These are phyloP conservation scores for Scolanthus callimorphus DNA, from an alignment of 92 coral and sea anemone genomes.

Conservation along the genomic window DNA sequence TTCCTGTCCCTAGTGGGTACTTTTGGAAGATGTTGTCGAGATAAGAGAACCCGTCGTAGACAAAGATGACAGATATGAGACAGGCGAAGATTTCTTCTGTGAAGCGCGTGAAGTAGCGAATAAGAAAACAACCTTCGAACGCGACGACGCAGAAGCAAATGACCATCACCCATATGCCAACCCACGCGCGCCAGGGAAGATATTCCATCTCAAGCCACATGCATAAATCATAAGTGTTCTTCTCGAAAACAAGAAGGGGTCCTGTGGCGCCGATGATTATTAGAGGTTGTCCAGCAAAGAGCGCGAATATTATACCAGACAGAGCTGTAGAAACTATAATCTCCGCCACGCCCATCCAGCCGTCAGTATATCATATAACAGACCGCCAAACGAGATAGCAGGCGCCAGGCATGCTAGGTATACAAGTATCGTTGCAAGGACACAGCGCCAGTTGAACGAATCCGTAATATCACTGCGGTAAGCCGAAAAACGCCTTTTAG, in stretches of 20 bases:
- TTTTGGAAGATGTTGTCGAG: slow-evolving; percentile 44
- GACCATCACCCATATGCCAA: slow-evolving; percentile 98
- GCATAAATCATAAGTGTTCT: slow-evolving; percentile 68
- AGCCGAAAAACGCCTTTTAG: slow-evolving; percentile 62
- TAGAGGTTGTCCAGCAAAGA: slow-evolving; percentile 95
- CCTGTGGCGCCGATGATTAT: slow-evolving; percentile 94
- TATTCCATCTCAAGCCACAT: slow-evolving; percentile 65
- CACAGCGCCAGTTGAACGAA: slow-evolving; percentile 79
- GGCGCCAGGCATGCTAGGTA: slow-evolving; percentile 98
- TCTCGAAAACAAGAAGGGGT: slow-evolving; percentile 91
- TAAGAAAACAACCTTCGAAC: slow-evolving; percentile 90
- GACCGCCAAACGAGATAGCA: slow-evolving; percentile 95
- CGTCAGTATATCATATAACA: slow-evolving; percentile 78
- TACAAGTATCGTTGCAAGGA: slow-evolving; percentile 82
- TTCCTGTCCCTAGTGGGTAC: slow-evolving; percentile 30
- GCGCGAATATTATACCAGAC: slow-evolving; percentile 78
- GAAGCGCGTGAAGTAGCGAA: slow-evolving; percentile 92
- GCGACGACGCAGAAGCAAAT: slow-evolving; percentile 90
- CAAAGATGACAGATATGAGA: slow-evolving; percentile 86
- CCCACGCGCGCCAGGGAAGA: slow-evolving; percentile 98
- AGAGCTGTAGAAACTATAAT: slow-evolving; percentile 88
- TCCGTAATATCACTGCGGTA: slow-evolving; percentile 86
- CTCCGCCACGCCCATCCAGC: slow-evolving; percentile 98
- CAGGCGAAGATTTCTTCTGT: slow-evolving; percentile 97
- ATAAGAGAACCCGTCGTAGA: slow-evolving; percentile 74